Percentiles rank a stretch among this genome's conserved stretches.
phyloP scores from a whole-genome alignment of 1,140 invertebrate genomes.

The Mizuhopecten yessoensis region DNA sequence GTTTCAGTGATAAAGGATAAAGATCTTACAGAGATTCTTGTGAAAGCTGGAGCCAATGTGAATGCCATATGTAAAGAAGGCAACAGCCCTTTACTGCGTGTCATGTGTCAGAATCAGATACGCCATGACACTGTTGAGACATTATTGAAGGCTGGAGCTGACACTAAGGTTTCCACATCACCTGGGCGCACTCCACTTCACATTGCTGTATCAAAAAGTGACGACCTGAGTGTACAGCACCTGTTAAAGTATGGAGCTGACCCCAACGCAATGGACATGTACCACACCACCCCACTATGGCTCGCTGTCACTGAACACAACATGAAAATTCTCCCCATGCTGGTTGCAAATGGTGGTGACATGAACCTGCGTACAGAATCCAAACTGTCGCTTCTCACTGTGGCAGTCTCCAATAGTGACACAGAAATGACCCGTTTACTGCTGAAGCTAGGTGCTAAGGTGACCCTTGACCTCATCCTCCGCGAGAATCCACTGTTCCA shows the following conservation, averaged over 20 bases:
- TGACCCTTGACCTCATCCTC: neutral
- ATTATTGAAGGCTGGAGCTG: constrained; percentile 70
- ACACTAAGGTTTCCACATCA: constrained; percentile 63
- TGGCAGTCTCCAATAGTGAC: constrained; percentile 45
- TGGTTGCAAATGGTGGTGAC: constrained; percentile 62
- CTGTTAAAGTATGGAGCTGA: constrained; percentile 69
- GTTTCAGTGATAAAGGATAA: constrained; percentile 66
- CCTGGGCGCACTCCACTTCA: constrained; percentile 66
- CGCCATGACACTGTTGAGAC: constrained; percentile 65
- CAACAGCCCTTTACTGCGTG: constrained; percentile 66
- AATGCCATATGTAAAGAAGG: constrained; percentile 63
- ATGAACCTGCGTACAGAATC: constrained; percentile 52
- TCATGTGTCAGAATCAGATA: constrained; percentile 61
- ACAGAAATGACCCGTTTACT: constrained; percentile 41
- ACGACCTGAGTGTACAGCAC: constrained; percentile 67
- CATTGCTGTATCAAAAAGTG: constrained; percentile 71
- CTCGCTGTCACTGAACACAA: constrained; percentile 68
- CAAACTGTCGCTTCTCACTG: constrained; percentile 39
- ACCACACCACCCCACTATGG: constrained; percentile 65
- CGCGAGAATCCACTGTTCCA: constrained; percentile 10
- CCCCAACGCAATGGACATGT: constrained; percentile 64
- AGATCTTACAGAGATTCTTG: constrained; percentile 58
- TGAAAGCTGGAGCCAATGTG: constrained; percentile 71
- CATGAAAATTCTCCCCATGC: constrained; percentile 59
- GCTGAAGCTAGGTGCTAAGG: neutral